These are phyloP conservation scores for Girardia tigrina DNA, from an alignment of 2,888 invertebrate species.

Conservation along the genomic window DNA sequence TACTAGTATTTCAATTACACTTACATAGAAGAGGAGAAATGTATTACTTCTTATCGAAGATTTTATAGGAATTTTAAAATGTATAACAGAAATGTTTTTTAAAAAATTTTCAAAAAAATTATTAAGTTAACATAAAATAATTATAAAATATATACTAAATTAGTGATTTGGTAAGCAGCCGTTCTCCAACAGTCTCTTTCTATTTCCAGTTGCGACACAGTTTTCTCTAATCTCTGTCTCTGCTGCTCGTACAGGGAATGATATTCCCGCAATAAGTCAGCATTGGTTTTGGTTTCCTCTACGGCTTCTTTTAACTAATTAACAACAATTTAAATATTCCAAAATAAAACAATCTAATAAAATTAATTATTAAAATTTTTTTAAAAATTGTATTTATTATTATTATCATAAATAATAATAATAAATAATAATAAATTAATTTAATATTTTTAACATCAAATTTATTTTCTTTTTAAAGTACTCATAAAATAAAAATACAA, in stretches of 20 bases:
- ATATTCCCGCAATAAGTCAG: slow-evolving; percentile 48
- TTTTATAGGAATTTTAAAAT: too few relatives aligned
- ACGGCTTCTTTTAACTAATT: slow-evolving; percentile 46
- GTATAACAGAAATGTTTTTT: too few relatives aligned
- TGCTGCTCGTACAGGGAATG: slow-evolving; percentile 50
- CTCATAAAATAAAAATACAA: not conserved
- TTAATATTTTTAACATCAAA: not conserved
- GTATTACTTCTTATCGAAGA: too few relatives aligned
- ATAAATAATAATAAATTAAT: not conserved
- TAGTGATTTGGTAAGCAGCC: slow-evolving; percentile 42
- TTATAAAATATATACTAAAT: not conserved
- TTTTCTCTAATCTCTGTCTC: slow-evolving; percentile 45
- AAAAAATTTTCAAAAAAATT: too few relatives aligned
- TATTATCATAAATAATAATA: not conserved
- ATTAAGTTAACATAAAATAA: too few relatives aligned
- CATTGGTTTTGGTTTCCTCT: slow-evolving; percentile 48
- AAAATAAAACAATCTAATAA: too few relatives aligned
- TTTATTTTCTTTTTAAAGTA: not conserved
- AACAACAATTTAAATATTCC: too few relatives aligned
- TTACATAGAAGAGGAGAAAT: too few relatives aligned
- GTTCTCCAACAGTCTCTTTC: slow-evolving; percentile 49
- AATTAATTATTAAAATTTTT: not conserved
- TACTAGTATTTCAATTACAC: too few relatives aligned
- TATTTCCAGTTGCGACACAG: slow-evolving; percentile 41
- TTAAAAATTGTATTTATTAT: not conserved